Conservation (phyloP, 2,888 invertebrate species). For the Himalopsyche tibetana region DNA sequence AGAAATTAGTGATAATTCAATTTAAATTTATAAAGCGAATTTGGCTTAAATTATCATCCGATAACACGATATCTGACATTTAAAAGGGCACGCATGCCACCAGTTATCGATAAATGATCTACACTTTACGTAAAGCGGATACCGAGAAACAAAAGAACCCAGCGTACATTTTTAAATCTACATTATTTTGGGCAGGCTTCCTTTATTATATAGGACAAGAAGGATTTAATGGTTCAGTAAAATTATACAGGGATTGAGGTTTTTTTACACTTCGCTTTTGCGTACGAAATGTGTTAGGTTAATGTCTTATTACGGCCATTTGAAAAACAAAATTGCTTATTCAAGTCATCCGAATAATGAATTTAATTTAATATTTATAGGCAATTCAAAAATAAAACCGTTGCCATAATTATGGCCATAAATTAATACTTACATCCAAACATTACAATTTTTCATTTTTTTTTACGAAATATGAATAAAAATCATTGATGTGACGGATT, state of each 20-base stretch:
- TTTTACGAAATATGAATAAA: too few relatives aligned
- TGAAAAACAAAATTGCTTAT: conserved; percentile 30
- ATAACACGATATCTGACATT: too few relatives aligned
- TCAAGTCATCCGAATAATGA: background rate
- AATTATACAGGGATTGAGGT: conserved; percentile 30
- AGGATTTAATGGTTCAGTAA: conserved; percentile 23
- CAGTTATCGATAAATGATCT: background rate
- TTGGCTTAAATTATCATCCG: too few relatives aligned
- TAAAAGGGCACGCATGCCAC: background rate
- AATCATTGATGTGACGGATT: too few relatives aligned
- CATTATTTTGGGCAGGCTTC: conserved; percentile 16
- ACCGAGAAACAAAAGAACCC: conserved; percentile 16
- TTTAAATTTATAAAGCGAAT: too few relatives aligned
- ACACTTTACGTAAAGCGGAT: background rate
- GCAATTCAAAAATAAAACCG: too few relatives aligned
- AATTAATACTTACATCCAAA: too few relatives aligned
- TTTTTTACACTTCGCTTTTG: conserved; percentile 13
- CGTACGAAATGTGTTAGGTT: conserved; percentile 16
- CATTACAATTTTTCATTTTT: too few relatives aligned
- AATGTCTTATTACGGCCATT: conserved; percentile 30
- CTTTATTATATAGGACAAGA: conserved; percentile 26
- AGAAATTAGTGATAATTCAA: too few relatives aligned
- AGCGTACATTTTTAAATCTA: conserved; percentile 23
- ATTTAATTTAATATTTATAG: background rate
- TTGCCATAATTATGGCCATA: too few relatives aligned